Evolutionary conservation across 1,140 invertebrate genomes (phyloP), one percentile per base, ranked within the genome.

Genomic region (Trichomalopsis sarcophagae): DNA sequence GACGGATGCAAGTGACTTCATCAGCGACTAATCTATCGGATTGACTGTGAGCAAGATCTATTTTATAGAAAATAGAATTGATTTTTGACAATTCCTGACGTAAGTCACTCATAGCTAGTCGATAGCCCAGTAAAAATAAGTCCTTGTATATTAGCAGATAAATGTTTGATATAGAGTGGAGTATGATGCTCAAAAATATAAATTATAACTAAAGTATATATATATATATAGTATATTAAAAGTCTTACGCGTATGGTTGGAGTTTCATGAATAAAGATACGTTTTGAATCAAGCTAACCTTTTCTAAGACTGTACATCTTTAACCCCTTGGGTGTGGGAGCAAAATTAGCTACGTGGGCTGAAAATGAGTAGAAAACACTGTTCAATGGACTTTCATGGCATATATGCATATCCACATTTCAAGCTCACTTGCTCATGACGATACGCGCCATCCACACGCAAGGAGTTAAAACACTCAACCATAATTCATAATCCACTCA

Each of bases 311-410:
- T 83, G 85, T 73, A 86, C 85, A 82, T 79, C 74, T 79, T 86
- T 82, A 86, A 86, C 85, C 75, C 85, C 85, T 86, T 86, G 85
- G 85, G 85, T 86, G 85, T 86, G 85, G 85, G 85, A 86, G 85
- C 85, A 81, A 86, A 87, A 87, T 73, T 33, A 44, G 76, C 50
- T 55, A 71, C 84, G 84, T 84, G 47, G n/a, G 36, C 81, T 74
- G 74, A 87, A 83, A 86, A 86, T 82, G 85, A 86, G 75, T 86
- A 86, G 80, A 86, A 86, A 82, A 82, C 68, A 66, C 75, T 86
- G 80, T 86, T 86, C 81, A 86, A 86, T 86, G 76, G 81, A 86
- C 71, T 75, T 82, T 79, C 27, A 79, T 74, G 50, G 55, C 79
- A 85, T 80, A 17, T 86, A 82, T 83, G 75, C 81, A 82, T 82